Evolutionary conservation across 2,113 vertebrate genomes (phyloP), one percentile per base, ranked within the genome.

Genomic region (Dipodomys spectabilis): DNA sequence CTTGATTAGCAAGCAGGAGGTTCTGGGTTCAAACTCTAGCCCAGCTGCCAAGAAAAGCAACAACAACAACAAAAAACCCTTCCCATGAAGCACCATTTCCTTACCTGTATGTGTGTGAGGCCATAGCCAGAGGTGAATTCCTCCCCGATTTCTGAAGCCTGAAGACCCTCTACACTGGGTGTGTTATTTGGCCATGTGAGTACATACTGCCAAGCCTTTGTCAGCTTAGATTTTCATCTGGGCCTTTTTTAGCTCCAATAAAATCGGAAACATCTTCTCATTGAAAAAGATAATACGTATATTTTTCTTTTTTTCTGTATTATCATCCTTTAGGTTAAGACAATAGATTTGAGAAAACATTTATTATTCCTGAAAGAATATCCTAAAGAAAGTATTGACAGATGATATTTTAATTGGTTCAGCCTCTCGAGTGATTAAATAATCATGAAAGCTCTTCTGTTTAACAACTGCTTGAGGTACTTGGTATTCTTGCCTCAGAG

Each of bases 371-470:
- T 96, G 82, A 96, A 98, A 98, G 96, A 44, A 97, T 95, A 95
- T 94, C 81, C 89, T 88, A 89, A 90, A 89, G 68, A 97, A 98
- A 94, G 92, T 96, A 97, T 94, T 96, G 97, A 96, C 95, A 98
- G 97, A 97, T 96, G 30, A 92, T 95, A 96, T 97, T 98, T 97
- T 98, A 98, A 98, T 98, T 98, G 95, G 44, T 97, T 98, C 98
- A 96, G 97, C 95, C 94, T 97, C 96, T 97, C 85, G 96, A 93
- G 93, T 91, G 89, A 97, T 97, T 98, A 98, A 98, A 97, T 97
- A 98, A 97, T 98, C 97, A 97, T 95, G 96, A 97, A 98, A 97
- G 78, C 88, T 97, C 68, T 97, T 96, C 88, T 97, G 84, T 97
- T 97, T 97, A 98, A 97, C 96, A 97, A 95, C 27, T 80, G 72